Percentiles rank a stretch among this genome's conserved stretches.
phyloP scores from a whole-genome alignment of 2,888 invertebrate genomes.

The Callinectes sapidus region DNA sequence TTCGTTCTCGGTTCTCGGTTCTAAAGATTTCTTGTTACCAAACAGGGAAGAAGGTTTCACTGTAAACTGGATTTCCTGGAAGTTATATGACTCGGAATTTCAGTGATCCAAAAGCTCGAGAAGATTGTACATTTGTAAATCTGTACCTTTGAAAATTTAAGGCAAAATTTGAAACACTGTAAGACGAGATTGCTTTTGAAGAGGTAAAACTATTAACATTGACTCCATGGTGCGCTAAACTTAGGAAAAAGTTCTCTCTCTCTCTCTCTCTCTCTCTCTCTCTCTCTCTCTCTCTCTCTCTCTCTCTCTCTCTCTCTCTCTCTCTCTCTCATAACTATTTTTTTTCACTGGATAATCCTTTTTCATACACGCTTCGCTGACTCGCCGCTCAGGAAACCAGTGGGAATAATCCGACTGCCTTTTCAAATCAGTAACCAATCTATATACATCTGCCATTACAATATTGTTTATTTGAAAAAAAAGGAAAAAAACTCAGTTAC shows the following conservation, averaged over 20 bases:
- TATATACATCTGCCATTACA: too few relatives aligned
- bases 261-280: neutral
- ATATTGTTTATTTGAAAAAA: too few relatives aligned
- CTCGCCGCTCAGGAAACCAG: too few relatives aligned
- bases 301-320: too few relatives aligned
- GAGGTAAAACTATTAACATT: neutral
- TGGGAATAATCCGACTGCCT: too few relatives aligned
- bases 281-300: too few relatives aligned
- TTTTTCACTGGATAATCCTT: too few relatives aligned
- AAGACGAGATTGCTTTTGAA: neutral
- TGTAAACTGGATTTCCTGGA: neutral
- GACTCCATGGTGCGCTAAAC: neutral
- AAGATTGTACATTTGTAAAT: neutral
- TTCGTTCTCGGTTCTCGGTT: neutral
- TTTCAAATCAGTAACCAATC: too few relatives aligned
- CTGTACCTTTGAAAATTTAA: neutral
- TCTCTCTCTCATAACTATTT: too few relatives aligned
- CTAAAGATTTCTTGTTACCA: neutral
- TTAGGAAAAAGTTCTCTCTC: neutral
- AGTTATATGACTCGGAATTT: neutral
- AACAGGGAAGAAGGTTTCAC: neutral
- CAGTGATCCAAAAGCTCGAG: neutral
- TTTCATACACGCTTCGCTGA: too few relatives aligned
- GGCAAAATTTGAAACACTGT: neutral
- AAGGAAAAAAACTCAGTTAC: too few relatives aligned